Conservation (phyloP, 2,797 vertebrate species). For the Coendou prehensilis region DNA sequence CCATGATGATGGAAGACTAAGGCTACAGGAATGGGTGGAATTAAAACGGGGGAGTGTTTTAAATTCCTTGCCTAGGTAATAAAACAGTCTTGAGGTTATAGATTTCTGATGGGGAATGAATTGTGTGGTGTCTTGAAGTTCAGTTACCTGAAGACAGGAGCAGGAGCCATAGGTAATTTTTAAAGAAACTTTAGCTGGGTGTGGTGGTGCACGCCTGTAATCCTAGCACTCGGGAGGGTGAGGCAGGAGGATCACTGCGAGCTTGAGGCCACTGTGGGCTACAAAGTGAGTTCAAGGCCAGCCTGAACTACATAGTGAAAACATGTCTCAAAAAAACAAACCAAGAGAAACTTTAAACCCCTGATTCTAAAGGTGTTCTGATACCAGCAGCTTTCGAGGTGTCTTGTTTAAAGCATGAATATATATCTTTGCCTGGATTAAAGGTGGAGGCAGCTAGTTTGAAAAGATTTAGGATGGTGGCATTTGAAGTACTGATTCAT, state of each 20-base stretch:
- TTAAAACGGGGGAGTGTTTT: not conserved
- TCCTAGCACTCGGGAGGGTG: too few relatives aligned
- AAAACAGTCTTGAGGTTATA: not conserved
- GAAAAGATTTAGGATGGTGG: not conserved
- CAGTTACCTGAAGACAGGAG: not conserved
- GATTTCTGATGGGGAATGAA: not conserved
- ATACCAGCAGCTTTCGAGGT: not conserved
- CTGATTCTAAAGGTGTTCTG: not conserved
- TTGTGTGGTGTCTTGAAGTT: not conserved
- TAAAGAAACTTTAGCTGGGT: not conserved
- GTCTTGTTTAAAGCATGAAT: not conserved
- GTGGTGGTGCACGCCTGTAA: too few relatives aligned
- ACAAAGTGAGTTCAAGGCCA: too few relatives aligned
- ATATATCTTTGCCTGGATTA: not conserved
- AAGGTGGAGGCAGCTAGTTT: not conserved
- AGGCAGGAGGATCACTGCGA: too few relatives aligned
- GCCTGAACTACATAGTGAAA: too few relatives aligned
- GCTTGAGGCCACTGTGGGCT: too few relatives aligned
- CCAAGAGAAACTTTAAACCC: not conserved
- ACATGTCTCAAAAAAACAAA: too few relatives aligned
- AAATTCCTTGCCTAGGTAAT: not conserved
- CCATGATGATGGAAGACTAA: not conserved
- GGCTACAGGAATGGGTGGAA: not conserved
- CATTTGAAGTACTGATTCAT: conserved; percentile 2
- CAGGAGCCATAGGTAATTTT: not conserved